These are phyloP conservation scores for Philonicus albiceps DNA, from an alignment of 2,888 invertebrate genomes.

Conservation along the genomic window DNA sequence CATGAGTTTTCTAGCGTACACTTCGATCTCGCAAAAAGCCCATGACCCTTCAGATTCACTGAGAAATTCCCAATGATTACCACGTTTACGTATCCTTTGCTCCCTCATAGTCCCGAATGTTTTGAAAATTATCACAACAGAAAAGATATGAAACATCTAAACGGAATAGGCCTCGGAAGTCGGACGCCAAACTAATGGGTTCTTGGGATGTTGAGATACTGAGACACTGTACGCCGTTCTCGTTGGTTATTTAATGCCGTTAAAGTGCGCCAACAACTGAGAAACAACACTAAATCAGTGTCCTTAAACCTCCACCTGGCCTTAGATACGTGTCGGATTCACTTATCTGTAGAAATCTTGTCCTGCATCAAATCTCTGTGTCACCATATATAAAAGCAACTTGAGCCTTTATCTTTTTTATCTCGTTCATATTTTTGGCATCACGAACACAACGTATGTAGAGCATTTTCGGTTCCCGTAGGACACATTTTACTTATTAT, in stretches of 20 bases:
- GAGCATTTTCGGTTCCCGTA: conserved; percentile 28
- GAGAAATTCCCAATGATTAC: conserved; percentile 4
- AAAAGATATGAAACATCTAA: not conserved
- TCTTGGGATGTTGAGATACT: not conserved
- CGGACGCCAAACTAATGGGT: not conserved
- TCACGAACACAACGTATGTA: conserved; percentile 17
- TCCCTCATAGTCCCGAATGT: not conserved
- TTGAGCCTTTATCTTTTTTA: conserved; percentile 40
- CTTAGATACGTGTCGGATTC: conserved; percentile 24
- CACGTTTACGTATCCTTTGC: not conserved
- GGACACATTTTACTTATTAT: conserved; percentile 35
- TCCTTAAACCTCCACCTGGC: conserved; percentile 7
- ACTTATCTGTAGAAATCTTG: conserved; percentile 32
- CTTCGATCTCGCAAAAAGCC: not conserved
- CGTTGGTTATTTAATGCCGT: not conserved
- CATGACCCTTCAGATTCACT: conserved; percentile 8
- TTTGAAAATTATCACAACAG: conserved; percentile 16
- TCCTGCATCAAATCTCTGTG: conserved; percentile 48
- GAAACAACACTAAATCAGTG: not conserved
- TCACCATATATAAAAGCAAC: conserved; percentile 45
- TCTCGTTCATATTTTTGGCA: conserved; percentile 31
- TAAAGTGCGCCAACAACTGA: not conserved
- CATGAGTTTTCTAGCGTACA: conserved; percentile 4
- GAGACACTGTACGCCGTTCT: not conserved
- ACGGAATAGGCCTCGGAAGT: not conserved